Evolutionary conservation across 2,113 vertebrate genomes (phyloP).

Genomic region (Microtus oregoni): DNA sequence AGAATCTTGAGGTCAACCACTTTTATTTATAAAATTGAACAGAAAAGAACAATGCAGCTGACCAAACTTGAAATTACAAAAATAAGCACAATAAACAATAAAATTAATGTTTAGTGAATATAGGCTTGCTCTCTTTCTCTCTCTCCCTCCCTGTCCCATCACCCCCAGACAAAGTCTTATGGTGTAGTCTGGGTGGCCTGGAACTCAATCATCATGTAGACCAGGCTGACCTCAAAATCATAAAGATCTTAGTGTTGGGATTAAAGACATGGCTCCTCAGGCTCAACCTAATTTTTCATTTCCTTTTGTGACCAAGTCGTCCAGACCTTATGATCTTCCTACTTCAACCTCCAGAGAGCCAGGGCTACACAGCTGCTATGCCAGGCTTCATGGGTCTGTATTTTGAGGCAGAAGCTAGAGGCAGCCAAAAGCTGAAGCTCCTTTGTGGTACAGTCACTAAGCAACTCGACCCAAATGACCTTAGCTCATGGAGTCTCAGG

Average conservation of each 20-base stretch:
- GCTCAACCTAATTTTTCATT: background rate
- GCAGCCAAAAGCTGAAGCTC: accelerated
- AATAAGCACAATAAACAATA: background rate
- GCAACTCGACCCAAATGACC: background rate
- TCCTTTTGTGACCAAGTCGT: background rate
- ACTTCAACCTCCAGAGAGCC: background rate
- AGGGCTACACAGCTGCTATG: background rate
- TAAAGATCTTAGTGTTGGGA: background rate
- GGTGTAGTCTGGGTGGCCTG: background rate
- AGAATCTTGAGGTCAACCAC: constrained; percentile 83
- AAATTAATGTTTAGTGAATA: background rate
- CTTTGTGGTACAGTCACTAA: accelerated
- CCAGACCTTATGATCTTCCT: background rate
- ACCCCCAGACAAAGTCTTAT: background rate
- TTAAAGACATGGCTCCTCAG: too few relatives aligned
- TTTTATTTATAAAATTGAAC: constrained; percentile 85
- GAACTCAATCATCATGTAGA: background rate
- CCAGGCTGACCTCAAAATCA: background rate
- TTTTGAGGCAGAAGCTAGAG: background rate
- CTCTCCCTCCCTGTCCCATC: background rate
- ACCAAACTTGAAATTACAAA: constrained; percentile 67
- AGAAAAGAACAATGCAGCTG: constrained; percentile 82
- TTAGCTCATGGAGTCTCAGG: background rate
- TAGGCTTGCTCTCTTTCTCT: background rate
- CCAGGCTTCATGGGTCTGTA: background rate